Evolutionary conservation across 1,140 invertebrate genomes (phyloP), one percentile per base, ranked within the genome.

Genomic region (Zophobas atratus): DNA sequence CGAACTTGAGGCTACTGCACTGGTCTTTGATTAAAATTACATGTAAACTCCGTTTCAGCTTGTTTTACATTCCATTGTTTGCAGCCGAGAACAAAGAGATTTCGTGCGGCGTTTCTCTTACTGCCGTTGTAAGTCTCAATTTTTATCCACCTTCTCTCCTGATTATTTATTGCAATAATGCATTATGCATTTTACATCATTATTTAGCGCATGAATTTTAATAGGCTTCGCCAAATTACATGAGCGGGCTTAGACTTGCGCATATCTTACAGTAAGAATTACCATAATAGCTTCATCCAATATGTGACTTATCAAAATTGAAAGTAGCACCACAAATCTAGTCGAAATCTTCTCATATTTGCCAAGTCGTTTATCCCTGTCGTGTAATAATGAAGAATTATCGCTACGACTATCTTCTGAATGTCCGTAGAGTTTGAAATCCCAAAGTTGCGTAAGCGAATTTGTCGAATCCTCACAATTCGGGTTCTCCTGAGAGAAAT

Each of bases 41-140:
- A 85, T 85, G 84, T 85, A 85, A 85, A 85, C 83, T 82, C 75
- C 81, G 80, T 81, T 81, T 80, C 81, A 79, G 83, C 83, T 86
- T 86, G 85, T 86, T 86, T 86, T 85, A 86, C 85, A 86, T 85
- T 85, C 85, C 83, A 86, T 86, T 86, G 85, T 86, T 84, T 83
- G 80, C 81, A 81, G 79, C 79, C 79, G 80, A 83, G 82, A 84
- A 86, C 83, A 86, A 86, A 84, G 84, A 81, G 77, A 83, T 82
- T 82, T 84, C 85, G 84, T 84, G 84, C 82, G 78, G 83, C 82
- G 78, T 83, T 84, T 84, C 83, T 83, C 82, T 82, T 76, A 82
- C 76, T 81, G 78, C 77, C 80, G 76, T 78, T 82, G 78, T 81
- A 83, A 82, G 84, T 84, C 83, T 84, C 83, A 84, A 85, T 85